These are phyloP conservation scores for Notarius lentiginosus DNA, from an alignment of 2,113 vertebrate genomes.

Conservation along the genomic window DNA sequence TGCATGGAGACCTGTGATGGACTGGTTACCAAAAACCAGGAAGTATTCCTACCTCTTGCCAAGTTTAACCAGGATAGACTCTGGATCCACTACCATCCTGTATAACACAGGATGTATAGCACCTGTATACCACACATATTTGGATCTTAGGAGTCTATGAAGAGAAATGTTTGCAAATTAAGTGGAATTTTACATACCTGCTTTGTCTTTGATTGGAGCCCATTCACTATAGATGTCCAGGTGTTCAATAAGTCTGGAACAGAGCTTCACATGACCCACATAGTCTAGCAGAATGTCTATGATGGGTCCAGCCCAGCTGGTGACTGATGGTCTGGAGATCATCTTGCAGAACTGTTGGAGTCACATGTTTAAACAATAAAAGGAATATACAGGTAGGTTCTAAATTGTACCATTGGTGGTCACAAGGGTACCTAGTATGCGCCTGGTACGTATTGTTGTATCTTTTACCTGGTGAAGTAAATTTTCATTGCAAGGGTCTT, in stretches of 20 bases:
- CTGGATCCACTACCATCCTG: not conserved
- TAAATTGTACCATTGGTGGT: not conserved
- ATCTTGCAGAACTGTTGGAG: slow-evolving; percentile 90
- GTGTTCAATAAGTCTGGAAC: slow-evolving; percentile 85
- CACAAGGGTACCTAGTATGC: not conserved
- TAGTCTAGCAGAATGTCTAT: slow-evolving; percentile 91
- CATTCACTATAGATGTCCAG: slow-evolving; percentile 88
- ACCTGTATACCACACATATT: not conserved
- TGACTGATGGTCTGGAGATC: slow-evolving; percentile 80
- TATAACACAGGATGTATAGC: too few species aligned
- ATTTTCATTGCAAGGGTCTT: not conserved
- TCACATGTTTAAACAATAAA: slow-evolving; percentile 24
- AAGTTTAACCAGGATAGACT: not conserved
- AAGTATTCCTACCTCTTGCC: not conserved
- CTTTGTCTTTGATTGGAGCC: slow-evolving; percentile 85
- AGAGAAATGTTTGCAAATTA: not conserved
- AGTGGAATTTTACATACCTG: slow-evolving; percentile 70
- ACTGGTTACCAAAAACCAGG: not conserved
- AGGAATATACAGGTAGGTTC: not conserved
- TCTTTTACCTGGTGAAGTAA: not conserved
- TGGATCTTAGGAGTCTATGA: not conserved
- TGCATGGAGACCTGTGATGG: not conserved
- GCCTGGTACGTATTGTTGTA: not conserved
- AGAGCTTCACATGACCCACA: slow-evolving; percentile 89
- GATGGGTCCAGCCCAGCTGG: slow-evolving; percentile 87